Evolutionary conservation across 2,888 invertebrate species (phyloP).

Genomic region (Chymomyza procnemis): DNA sequence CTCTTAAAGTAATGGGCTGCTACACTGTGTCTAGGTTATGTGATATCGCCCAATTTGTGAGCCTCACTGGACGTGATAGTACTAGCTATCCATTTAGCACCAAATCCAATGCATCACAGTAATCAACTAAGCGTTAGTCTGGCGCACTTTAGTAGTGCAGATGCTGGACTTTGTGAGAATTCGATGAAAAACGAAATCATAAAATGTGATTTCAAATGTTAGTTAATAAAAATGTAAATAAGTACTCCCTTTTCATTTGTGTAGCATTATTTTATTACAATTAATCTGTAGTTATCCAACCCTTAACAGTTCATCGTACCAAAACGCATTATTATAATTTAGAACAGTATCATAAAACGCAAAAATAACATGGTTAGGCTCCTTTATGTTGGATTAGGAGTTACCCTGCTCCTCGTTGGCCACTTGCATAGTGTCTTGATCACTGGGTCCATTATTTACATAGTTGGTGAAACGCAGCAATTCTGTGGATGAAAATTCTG

Average conservation of each 20-base stretch:
- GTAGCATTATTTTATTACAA: not conserved
- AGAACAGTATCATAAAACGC: too few species aligned
- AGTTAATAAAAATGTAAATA: not conserved
- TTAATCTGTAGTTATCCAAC: not conserved
- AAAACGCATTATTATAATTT: too few species aligned
- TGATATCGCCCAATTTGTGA: slow-evolving; percentile 80
- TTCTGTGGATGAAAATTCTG: slow-evolving; percentile 82
- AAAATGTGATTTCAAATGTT: not conserved
- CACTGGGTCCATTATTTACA: slow-evolving; percentile 87
- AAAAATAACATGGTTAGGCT: not conserved
- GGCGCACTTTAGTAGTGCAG: slow-evolving; percentile 77
- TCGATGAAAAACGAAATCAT: not conserved
- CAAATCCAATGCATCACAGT: slow-evolving; percentile 82
- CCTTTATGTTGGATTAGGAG: slow-evolving; percentile 11
- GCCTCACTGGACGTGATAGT: slow-evolving; percentile 83
- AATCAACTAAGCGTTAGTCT: slow-evolving; percentile 80
- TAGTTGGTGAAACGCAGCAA: slow-evolving; percentile 83
- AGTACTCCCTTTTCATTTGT: too few species aligned
- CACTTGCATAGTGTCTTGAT: slow-evolving; percentile 85
- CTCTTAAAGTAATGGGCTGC: too few species aligned
- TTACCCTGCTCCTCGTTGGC: slow-evolving; percentile 82
- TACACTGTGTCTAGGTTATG: slow-evolving; percentile 79
- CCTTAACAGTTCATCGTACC: too few species aligned
- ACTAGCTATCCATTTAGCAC: slow-evolving; percentile 82
- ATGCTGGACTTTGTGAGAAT: slow-evolving; percentile 52